Evolutionary conservation across 2,113 vertebrate genomes (phyloP).

Genomic region (Arothron firmamentum): DNA sequence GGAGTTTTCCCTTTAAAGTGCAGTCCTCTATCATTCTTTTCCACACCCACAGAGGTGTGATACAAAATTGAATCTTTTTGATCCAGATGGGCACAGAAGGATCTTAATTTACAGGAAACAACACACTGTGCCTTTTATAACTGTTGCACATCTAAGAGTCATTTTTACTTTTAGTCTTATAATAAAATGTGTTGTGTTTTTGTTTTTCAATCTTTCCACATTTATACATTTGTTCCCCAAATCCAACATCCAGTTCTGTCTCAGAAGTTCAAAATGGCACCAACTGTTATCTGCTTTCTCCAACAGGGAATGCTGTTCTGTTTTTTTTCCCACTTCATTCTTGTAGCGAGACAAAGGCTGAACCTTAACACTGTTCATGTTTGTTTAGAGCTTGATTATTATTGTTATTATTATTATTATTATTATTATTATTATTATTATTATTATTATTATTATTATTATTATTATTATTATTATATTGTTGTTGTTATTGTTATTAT

Average conservation of each 20-base stretch:
- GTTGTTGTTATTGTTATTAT: slow-evolving; percentile 11
- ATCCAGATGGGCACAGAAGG: slow-evolving; percentile 33
- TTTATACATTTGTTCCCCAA: slow-evolving; percentile 8
- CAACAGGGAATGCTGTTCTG: slow-evolving; percentile 55
- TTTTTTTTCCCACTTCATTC: slow-evolving; percentile 52
- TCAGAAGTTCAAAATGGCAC: slow-evolving; percentile 51
- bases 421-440: slow-evolving; percentile 24
- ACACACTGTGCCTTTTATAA: slow-evolving; percentile 74
- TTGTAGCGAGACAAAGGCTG: slow-evolving; percentile 58
- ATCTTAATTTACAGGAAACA: slow-evolving; percentile 61
- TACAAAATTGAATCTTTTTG: slow-evolving; percentile 17
- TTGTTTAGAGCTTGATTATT: slow-evolving; percentile 53
- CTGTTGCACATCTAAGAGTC: slow-evolving; percentile 63
- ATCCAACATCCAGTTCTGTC: slow-evolving; percentile 21
- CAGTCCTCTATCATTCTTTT: slow-evolving; percentile 17
- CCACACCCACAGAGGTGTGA: slow-evolving; percentile 3
- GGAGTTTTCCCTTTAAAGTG: slow-evolving; percentile 7
- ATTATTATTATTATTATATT: neutral
- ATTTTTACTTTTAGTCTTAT: slow-evolving; percentile 59
- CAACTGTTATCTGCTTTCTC: slow-evolving; percentile 58
- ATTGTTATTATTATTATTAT: slow-evolving; percentile 35
- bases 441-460: slow-evolving; percentile 58
- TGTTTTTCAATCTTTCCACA: slow-evolving; percentile 11
- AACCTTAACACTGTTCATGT: slow-evolving; percentile 64
- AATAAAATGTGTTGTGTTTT: slow-evolving; percentile 38